Percentiles rank a stretch among this genome's conserved stretches.
These are phyloP conservation scores for Myrmophylax atrothorax DNA, from an alignment of 2,113 vertebrate species.

Conservation along the genomic window DNA sequence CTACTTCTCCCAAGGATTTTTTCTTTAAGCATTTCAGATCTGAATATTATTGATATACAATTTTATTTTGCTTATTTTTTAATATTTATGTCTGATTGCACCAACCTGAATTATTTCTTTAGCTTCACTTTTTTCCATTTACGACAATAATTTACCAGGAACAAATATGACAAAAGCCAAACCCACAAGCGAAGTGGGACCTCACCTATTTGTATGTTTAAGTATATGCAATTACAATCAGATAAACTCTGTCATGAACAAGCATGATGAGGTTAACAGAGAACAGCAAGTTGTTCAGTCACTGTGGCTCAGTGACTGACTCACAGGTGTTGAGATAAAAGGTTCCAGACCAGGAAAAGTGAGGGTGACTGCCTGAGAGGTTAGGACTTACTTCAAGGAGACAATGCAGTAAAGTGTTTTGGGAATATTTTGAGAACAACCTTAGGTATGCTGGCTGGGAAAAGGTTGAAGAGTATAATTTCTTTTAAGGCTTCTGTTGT, in stretches of 20 bases:
- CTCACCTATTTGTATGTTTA: neutral
- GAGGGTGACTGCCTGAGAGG: neutral
- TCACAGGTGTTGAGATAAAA: neutral
- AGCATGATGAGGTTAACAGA: neutral
- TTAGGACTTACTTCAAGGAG: neutral
- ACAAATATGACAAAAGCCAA: neutral
- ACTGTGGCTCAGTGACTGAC: neutral
- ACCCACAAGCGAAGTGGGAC: neutral
- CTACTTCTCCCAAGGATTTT: neutral
- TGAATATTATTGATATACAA: neutral
- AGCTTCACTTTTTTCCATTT: neutral
- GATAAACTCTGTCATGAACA: neutral
- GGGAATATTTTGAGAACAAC: neutral
- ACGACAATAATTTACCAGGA: neutral
- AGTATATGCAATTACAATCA: neutral
- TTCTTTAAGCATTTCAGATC: neutral
- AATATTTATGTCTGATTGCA: neutral
- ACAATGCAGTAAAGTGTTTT: neutral
- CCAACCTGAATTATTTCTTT: neutral
- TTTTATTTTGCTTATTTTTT: neutral
- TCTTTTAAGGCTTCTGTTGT: neutral
- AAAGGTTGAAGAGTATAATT: neutral
- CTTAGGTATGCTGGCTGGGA: neutral
- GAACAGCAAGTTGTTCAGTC: neutral
- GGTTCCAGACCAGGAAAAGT: neutral